phyloP scores from a whole-genome alignment of 2,113 vertebrate species.

The Acanthisitta chloris region DNA sequence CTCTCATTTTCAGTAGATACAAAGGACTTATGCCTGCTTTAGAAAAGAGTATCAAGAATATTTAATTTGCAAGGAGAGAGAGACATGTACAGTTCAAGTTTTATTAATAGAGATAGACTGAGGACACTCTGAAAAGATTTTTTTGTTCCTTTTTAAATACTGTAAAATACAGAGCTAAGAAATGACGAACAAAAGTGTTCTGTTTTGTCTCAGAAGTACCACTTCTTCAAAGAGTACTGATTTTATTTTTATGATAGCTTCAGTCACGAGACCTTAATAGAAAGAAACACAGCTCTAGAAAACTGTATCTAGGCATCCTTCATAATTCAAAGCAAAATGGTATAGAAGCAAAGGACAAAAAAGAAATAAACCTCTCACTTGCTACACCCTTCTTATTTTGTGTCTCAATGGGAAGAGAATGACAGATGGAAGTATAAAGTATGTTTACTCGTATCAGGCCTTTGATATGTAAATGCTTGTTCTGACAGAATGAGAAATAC shows the following conservation, averaged over 20 bases:
- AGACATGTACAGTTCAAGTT: background rate
- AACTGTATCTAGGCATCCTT: background rate
- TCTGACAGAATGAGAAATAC: constrained; percentile 81
- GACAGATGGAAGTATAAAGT: constrained; percentile 76
- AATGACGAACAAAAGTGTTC: rapidly evolving
- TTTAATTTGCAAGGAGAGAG: background rate
- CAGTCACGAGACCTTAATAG: background rate
- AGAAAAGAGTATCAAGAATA: background rate
- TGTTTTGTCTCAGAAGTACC: background rate
- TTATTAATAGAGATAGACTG: background rate
- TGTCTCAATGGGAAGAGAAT: constrained; percentile 35
- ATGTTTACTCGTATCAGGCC: constrained; percentile 74
- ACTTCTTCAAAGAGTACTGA: background rate
- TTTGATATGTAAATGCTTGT: constrained; percentile 87
- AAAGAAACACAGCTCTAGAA: background rate
- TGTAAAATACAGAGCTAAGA: background rate
- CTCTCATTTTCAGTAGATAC: background rate
- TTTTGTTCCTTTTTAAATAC: background rate
- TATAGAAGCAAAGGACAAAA: constrained; percentile 3
- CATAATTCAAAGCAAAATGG: constrained; percentile 7
- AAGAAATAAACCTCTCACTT: background rate
- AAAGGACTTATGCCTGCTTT: background rate
- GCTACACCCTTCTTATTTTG: background rate
- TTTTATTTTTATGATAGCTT: background rate
- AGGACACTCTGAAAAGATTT: background rate